Base-by-base conservation (phyloP, 1,140 invertebrate genomes). In the Zaprionus taronus region DNA sequence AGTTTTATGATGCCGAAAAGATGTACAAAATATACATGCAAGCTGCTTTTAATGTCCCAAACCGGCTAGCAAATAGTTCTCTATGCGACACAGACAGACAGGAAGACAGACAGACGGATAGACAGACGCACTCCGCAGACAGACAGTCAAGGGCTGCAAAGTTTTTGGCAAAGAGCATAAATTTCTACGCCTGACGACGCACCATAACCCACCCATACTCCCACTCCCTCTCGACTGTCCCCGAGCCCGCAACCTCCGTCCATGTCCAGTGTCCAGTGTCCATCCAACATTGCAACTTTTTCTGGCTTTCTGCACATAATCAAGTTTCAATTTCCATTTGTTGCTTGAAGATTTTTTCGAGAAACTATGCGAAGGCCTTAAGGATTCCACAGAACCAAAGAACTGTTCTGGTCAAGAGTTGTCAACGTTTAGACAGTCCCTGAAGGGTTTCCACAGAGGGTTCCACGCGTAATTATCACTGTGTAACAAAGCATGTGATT, bases 301-400 rank as follows among this genome's bases (percentile, higher is more conserved):
- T 86, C 79, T 74, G 83, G 77, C 77, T 70, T 72, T 87, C 84
- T 83, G 84, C 84, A 87, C 84, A 87, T 87, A 87, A 87, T 87
- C 84, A 87, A 87, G 84, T 89, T 89, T 87, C 84, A 87, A 87
- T 87, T 87, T 87, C 36, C 80, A 86, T 83, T 86, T 87, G 80
- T 77, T 86, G 77, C 83, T 49, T 75, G 56, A 71, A 73, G 28
- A 82, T 77, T 85, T 68, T 68, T 58, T 61, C 14, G 14, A 38
- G 61, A 77, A 85, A 85, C 83, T 85, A 85, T 86, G 83, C 69
- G 69, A 77, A 69, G 58, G 67, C n/a, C 36, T 49, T 73, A 41
- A 53, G 20, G 60, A 75, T 60, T 56, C 56, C 20, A 38, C 61
- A 47, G 38, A 49, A 22, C 60, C 47, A 38, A 66, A 67, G 65